phyloP scores from a whole-genome alignment of 2,113 vertebrate species.

The Anoura caudifer region DNA sequence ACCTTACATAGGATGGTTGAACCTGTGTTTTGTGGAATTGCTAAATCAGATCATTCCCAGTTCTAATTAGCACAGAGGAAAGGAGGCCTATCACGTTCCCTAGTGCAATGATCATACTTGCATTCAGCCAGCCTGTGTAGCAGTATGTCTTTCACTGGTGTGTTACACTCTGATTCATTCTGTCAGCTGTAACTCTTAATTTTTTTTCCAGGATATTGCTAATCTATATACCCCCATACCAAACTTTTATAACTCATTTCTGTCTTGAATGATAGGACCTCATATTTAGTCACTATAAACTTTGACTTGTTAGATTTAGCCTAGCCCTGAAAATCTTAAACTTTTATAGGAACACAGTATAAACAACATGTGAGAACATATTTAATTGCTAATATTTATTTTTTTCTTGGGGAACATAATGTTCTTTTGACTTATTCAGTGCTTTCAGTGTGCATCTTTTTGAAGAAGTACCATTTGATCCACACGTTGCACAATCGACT shows the following conservation, averaged over 20 bases:
- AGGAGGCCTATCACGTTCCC: not conserved
- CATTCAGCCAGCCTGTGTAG: not conserved
- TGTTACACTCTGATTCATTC: constrained; percentile 3
- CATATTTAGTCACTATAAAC: not conserved
- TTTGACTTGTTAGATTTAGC: not conserved
- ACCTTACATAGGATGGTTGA: not conserved
- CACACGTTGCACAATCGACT: not conserved
- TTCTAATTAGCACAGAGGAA: not conserved
- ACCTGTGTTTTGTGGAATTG: not conserved
- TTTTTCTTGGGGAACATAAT: not conserved
- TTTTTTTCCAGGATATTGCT: not conserved
- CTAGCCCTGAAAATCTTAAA: not conserved
- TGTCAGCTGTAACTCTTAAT: not conserved
- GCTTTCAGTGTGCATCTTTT: not conserved
- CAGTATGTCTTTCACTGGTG: not conserved
- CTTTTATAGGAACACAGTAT: not conserved
- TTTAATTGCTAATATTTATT: not conserved
- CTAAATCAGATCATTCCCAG: not conserved
- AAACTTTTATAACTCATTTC: constrained; percentile 7
- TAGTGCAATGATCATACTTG: constrained; percentile 13
- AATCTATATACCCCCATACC: not conserved
- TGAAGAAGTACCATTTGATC: not conserved
- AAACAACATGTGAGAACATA: not conserved
- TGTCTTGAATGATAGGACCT: not conserved
- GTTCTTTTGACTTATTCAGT: not conserved